A percentile compares a stretch with the other conserved stretches of the same genome.
phyloP scores from a whole-genome alignment of 2,797 vertebrate genomes.

The Hoplostethus mediterraneus region DNA sequence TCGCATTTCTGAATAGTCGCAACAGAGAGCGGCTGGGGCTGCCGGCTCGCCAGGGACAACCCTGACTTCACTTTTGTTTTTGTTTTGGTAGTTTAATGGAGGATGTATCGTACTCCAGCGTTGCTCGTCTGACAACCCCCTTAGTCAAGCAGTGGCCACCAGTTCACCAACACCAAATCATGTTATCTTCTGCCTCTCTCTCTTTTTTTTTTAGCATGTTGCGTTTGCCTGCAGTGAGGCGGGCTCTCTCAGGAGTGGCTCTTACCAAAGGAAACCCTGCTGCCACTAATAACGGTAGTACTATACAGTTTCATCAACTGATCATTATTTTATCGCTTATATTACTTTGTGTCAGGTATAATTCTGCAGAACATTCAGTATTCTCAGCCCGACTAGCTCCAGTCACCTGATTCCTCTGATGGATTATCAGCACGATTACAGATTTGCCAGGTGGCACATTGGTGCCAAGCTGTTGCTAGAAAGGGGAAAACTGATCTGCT shows the following conservation, averaged over 20 bases:
- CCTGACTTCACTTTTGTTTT: not conserved
- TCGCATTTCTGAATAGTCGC: too few relatives aligned
- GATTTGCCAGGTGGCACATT: constrained; percentile 36
- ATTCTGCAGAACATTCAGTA: constrained; percentile 15
- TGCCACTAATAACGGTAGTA: constrained; percentile 81
- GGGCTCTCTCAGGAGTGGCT: constrained; percentile 78
- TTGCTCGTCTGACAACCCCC: not conserved
- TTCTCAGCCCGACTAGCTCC: not conserved
- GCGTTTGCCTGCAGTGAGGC: constrained; percentile 82
- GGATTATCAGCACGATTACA: constrained; percentile 72
- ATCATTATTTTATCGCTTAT: not conserved
- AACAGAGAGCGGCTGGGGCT: too few relatives aligned
- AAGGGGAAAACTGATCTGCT: not conserved
- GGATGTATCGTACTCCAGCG: too few relatives aligned
- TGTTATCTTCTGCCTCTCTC: constrained; percentile 53
- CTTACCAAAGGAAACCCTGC: constrained; percentile 69
- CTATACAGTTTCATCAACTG: constrained; percentile 23
- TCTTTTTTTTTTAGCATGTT: constrained; percentile 80
- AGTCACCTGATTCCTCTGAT: constrained; percentile 30
- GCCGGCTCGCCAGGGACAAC: too few relatives aligned
- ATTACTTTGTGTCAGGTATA: constrained; percentile 26
- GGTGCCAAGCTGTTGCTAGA: constrained; percentile 48
- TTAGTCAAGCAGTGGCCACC: too few relatives aligned
- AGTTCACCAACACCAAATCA: not conserved
- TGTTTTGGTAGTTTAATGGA: constrained; percentile 20